A percentile compares a stretch with the other conserved stretches of the same genome.
Conservation (phyloP, 64 coral and sea anemone species). For the Porites australiensis region DNA sequence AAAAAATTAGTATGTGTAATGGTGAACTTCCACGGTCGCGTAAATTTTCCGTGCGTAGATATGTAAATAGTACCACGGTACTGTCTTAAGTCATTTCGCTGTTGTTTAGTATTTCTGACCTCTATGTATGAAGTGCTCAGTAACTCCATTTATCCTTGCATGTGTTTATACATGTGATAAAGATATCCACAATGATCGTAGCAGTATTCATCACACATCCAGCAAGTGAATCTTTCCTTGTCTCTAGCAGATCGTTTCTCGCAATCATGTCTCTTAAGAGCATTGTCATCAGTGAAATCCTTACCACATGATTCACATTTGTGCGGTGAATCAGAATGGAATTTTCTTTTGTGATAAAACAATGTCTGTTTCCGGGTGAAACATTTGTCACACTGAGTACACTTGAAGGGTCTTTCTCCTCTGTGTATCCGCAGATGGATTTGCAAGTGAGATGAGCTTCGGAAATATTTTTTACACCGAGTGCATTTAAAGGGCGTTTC, state of each 20-base stretch:
- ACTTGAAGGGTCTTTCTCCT: not conserved
- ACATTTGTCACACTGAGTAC: not conserved
- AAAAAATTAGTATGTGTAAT: too few relatives aligned
- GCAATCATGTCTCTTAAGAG: not conserved
- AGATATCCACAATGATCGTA: not conserved
- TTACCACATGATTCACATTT: not conserved
- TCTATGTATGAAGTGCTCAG: too few relatives aligned
- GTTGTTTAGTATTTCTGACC: too few relatives aligned
- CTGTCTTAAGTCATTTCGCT: too few relatives aligned
- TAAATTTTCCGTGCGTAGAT: too few relatives aligned
- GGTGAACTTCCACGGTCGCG: too few relatives aligned
- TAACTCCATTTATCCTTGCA: not conserved
- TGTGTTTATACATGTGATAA: conserved; percentile 11
- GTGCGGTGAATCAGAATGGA: too few relatives aligned
- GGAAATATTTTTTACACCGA: not conserved
- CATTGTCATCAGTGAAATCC: not conserved
- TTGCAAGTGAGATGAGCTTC: not conserved
- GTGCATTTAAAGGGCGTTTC: not conserved
- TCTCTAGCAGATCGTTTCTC: not conserved
- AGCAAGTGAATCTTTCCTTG: not conserved
- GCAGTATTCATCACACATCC: not conserved
- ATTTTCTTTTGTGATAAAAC: not conserved
- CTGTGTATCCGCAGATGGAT: not conserved
- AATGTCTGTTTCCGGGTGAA: not conserved
- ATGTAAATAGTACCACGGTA: too few relatives aligned